Evolutionary conservation across 1,140 invertebrate species (phyloP).

Genomic region (Leptinotarsa lineolata): DNA sequence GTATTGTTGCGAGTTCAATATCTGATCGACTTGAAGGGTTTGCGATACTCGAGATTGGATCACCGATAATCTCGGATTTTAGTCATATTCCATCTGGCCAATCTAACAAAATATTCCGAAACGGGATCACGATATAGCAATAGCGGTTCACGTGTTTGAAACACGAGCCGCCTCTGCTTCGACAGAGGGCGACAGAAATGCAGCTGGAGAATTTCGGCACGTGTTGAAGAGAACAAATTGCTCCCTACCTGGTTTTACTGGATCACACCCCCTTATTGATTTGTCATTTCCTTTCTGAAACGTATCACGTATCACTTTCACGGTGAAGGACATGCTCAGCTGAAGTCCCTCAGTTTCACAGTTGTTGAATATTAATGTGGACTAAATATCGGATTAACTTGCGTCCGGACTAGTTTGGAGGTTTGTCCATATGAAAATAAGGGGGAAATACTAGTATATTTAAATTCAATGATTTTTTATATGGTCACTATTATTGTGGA

Average conservation of each 20-base stretch:
- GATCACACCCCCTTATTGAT: constrained; percentile 22
- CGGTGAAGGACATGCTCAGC: constrained; percentile 7
- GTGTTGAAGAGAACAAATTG: constrained; percentile 19
- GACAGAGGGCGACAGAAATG: background rate
- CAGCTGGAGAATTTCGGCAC: constrained; percentile 17
- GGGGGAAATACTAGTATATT: too few species aligned
- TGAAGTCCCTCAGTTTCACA: constrained; percentile 2
- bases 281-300: constrained; percentile 17
- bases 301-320: background rate
- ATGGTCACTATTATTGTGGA: too few species aligned
- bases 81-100: background rate
- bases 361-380: background rate
- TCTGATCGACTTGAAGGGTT: too few species aligned
- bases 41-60: too few species aligned
- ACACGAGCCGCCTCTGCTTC: background rate
- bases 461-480: too few species aligned
- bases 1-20: too few species aligned
- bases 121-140: background rate
- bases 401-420: background rate
- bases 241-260: constrained; percentile 11
- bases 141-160: background rate
- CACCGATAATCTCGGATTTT: too few species aligned
- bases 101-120: background rate
- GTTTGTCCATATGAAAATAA: too few species aligned
- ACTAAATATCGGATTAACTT: background rate